Evolutionary conservation across 2,888 invertebrate species (phyloP).

Genomic region (Ashinkailepas kermadecensis): DNA sequence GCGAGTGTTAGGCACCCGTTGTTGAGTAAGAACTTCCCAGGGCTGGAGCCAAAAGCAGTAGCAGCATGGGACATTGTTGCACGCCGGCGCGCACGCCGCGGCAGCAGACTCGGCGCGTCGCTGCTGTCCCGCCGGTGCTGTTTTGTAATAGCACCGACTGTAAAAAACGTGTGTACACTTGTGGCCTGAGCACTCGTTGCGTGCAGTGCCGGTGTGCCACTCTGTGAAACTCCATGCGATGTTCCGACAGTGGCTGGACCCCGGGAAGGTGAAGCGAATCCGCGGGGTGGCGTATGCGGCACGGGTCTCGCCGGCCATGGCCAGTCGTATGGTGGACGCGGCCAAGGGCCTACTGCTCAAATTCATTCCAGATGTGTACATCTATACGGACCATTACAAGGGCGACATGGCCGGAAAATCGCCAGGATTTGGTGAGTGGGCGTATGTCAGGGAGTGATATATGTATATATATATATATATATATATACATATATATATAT

Average conservation of each 20-base stretch:
- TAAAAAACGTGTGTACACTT: too few species aligned
- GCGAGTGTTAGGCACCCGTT: too few species aligned
- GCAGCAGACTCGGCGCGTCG: too few species aligned
- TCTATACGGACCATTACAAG: conserved; percentile 84
- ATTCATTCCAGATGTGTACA: conserved; percentile 89
- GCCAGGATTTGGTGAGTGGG: conserved; percentile 47
- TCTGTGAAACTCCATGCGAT: too few species aligned
- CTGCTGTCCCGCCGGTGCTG: too few species aligned
- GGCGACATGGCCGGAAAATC: conserved; percentile 83
- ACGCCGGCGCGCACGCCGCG: too few species aligned
- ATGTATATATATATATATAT: background rate
- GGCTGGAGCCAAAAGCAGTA: too few species aligned
- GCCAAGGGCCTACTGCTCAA: conserved; percentile 85
- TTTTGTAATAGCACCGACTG: too few species aligned
- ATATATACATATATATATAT: too few species aligned
- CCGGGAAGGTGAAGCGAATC: conserved; percentile 88
- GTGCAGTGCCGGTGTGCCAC: background rate
- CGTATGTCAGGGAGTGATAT: background rate
- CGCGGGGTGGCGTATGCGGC: conserved; percentile 84
- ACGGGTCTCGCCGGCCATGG: conserved; percentile 85
- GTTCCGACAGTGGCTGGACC: conserved; percentile 47
- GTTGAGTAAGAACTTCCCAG: too few species aligned
- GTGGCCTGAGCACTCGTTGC: background rate
- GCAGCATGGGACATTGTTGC: too few species aligned
- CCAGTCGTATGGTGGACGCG: conserved; percentile 85